Evolutionary conservation across 2,888 invertebrate species (phyloP), one percentile per base, ranked within the genome.

Genomic region (Dicycla oo): DNA sequence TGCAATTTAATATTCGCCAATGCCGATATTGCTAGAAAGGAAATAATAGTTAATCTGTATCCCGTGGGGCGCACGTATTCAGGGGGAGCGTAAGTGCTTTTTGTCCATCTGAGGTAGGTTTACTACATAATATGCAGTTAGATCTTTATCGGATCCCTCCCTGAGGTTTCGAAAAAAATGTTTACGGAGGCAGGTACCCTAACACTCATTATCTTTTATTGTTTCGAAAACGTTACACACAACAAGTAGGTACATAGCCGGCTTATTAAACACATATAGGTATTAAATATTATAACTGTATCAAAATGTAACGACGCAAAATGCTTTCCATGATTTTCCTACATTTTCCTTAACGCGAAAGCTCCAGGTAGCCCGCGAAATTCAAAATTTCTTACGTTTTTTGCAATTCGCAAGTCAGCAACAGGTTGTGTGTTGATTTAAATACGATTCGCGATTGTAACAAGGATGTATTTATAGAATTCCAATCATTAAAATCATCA

Each of bases 11-110:
- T 73, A 69, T 69, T 67, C 69, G 49, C 54, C n/a, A 20, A 66
- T 15, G 56, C 23, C 8, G 15, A 38, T 78, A 60, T 66, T 81
- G 61, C 20, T 47, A 38, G 34, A 60, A 66, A 65, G 54, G 62
- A 69, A 72, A 69, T 62, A 69, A 72, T 77, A 69, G 82, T 70
- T 68, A 79, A 76, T 81, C 77, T 62, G n/a, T 34, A 30, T 58
- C 78, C 56, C 78, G 20, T 30, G 78, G 63, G 82, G 13, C 10
- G 1, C 20, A 58, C 26, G 63, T 53, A 56, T 73, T 69, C 56
- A 68, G 13, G 51, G 71, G 78, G 69, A 82, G 47, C 51, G 53
- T 54, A 78, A 73, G 65, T 73, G 78, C 72, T 73, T 67, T 81
- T 65, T 78, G 78, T 82, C 73, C 69, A 69, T 69, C n/a, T 40